Evolutionary conservation across 1,140 invertebrate species (phyloP), one percentile per base, ranked within the genome.

Genomic region (Drosophila mauritiana): DNA sequence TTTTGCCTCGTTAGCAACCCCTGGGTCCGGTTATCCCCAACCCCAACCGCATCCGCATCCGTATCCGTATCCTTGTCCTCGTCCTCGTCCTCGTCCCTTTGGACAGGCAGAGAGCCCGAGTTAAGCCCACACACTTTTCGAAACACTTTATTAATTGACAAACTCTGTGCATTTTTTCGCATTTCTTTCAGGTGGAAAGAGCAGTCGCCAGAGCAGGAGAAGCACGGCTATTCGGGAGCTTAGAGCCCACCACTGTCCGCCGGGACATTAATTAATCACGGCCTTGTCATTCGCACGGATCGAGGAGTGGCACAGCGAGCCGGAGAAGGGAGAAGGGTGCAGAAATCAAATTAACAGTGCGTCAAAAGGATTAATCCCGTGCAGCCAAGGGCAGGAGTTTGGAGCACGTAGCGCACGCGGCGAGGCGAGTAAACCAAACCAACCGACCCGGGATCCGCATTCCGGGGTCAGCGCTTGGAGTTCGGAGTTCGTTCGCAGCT

Each of bases 201-300:
- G 37, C 27, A 15, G 8, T 13, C 37, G 39, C 62, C 7, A n/a
- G n/a, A 42, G 40, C 40, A 45, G 42, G 10, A 17, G 42, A 45
- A 77, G 76, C 79, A 77, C 58, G 75, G 82, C 59, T 55, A 82
- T 82, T 82, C 79, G 74, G 51, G 51, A 65, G 56, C 51, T 72
- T 80, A 69, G 56, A 73, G 46, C 48, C 54, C 53, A 53, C 40
- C 67, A 65, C 49, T 48, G 37, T 70, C 69, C 63, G 39, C 43
- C 43, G 51, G 56, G 63, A 88, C 76, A 80, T 83, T 88, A 82
- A 83, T 86, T 88, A 88, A 79, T 88, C 84, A 82, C 69, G 74
- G 59, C 40, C 73, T 73, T 80, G 73, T 67, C 80, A 73, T 68
- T 69, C 48, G 31, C 40, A 37, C 62, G 61, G 36, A 53, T 22